Evolutionary conservation across 2,888 invertebrate genomes (phyloP).

Genomic region (Lithophane ornitopus): DNA sequence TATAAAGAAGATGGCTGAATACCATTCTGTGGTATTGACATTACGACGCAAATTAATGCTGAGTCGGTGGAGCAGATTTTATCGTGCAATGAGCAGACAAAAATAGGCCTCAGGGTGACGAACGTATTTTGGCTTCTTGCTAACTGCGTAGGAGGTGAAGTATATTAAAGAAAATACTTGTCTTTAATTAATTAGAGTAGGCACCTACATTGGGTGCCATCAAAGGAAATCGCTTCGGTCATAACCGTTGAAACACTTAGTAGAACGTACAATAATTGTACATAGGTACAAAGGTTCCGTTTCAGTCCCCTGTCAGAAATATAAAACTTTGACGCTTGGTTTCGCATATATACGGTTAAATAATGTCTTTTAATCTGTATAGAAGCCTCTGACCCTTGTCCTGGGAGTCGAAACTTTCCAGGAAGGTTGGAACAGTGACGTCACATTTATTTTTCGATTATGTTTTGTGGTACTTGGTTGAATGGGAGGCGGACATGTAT

Average conservation of each 20-base stretch:
- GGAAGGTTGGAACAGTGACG: conserved; percentile 80
- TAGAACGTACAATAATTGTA: conserved; percentile 62
- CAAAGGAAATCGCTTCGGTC: conserved; percentile 69
- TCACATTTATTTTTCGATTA: conserved; percentile 85
- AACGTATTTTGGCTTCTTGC: neutral
- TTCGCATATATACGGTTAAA: conserved; percentile 83
- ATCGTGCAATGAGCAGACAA: neutral
- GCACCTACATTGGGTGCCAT: conserved; percentile 26
- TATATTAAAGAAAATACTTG: conserved; percentile 12
- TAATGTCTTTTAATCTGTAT: conserved; percentile 88
- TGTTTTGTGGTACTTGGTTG: conserved; percentile 75
- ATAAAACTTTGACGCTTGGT: conserved; percentile 85
- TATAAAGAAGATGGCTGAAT: neutral
- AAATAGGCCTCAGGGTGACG: neutral
- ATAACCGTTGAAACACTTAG: conserved; percentile 73
- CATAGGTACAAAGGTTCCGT: conserved; percentile 70
- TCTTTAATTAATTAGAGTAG: conserved; percentile 62
- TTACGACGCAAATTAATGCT: neutral
- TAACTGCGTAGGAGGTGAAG: conserved; percentile 6
- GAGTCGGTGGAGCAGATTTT: neutral
- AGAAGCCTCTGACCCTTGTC: conserved; percentile 83
- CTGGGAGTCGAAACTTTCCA: conserved; percentile 80
- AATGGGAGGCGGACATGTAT: conserved; percentile 64
- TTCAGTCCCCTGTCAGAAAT: conserved; percentile 84
- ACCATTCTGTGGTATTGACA: neutral